These are phyloP conservation scores for Xenus cinereus DNA, from an alignment of 2,113 vertebrate species.

Conservation along the genomic window DNA sequence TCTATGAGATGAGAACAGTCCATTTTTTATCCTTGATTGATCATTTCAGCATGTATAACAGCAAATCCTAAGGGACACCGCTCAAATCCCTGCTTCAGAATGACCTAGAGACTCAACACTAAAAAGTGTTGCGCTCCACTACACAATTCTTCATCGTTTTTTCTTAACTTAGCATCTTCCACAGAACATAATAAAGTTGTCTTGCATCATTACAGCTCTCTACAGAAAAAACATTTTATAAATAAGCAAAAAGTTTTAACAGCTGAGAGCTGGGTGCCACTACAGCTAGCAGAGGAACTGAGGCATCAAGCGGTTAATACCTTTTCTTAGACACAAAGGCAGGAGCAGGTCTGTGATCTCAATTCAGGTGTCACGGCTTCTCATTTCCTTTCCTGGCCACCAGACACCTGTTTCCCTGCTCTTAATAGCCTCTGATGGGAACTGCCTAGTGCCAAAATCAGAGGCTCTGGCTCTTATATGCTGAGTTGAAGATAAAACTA, in stretches of 20 bases:
- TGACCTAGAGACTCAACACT: constrained; percentile 34
- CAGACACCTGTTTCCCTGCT: constrained; percentile 34
- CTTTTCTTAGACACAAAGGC: constrained; percentile 7
- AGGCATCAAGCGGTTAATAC: constrained; percentile 8
- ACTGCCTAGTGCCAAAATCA: constrained; percentile 2
- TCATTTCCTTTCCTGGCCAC: constrained; percentile 30
- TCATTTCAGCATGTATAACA: constrained; percentile 65
- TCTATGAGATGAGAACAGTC: constrained; percentile 65
- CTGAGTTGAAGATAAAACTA: not conserved
- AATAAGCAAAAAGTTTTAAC: constrained; percentile 32
- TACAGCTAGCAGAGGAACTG: not conserved
- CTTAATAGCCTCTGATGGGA: constrained; percentile 31
- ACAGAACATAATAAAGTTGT: constrained; percentile 36
- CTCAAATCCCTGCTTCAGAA: constrained; percentile 52
- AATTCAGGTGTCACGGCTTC: constrained; percentile 41
- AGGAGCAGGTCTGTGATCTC: constrained; percentile 36
- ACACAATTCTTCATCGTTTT: constrained; percentile 1
- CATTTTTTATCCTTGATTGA: constrained; percentile 68
- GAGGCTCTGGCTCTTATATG: not conserved
- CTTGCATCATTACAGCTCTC: constrained; percentile 27
- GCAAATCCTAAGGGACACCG: constrained; percentile 51
- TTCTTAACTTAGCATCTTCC: constrained; percentile 18
- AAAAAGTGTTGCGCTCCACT: constrained; percentile 25
- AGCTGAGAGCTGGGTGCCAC: not conserved
- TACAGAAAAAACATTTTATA: not conserved